A percentile compares a stretch with the other conserved stretches of the same genome.
These are phyloP conservation scores for Alviniconcha marisindica DNA, from an alignment of 1,140 invertebrate genomes.

Conservation along the genomic window DNA sequence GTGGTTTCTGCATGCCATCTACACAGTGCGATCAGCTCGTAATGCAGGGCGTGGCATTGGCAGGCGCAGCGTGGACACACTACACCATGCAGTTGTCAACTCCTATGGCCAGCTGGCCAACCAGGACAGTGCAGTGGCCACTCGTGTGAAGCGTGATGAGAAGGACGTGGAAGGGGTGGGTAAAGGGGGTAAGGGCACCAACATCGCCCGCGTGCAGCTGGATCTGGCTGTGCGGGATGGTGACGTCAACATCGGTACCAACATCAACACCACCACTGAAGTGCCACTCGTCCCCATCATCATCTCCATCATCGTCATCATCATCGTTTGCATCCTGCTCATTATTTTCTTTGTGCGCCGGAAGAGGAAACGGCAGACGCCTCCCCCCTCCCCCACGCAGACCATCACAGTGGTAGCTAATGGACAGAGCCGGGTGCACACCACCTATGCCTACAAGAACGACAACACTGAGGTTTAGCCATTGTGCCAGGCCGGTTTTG, in stretches of 20 bases:
- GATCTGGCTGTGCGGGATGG: constrained; percentile 45
- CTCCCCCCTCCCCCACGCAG: constrained; percentile 61
- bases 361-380: constrained; percentile 56
- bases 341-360: constrained; percentile 58
- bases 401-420: constrained; percentile 64
- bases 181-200: constrained; percentile 69
- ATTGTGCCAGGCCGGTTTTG: no score
- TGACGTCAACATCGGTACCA: constrained; percentile 50
- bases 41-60: constrained; percentile 56
- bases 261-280: constrained; percentile 43
- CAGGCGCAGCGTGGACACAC: constrained; percentile 57
- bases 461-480: constrained; percentile 49
- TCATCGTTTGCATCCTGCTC: constrained; percentile 59
- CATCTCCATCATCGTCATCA: constrained; percentile 56
- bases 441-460: constrained; percentile 34
- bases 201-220: constrained; percentile 70
- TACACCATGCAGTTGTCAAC: constrained; percentile 3
- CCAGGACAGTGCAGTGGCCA: not conserved
- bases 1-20: constrained; percentile 76
- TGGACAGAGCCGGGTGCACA: constrained; percentile 39
- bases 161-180: constrained; percentile 60
- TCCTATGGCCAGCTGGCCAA: constrained; percentile 38
- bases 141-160: constrained; percentile 47
- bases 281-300: constrained; percentile 61
- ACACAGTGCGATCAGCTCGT: constrained; percentile 67